These are phyloP conservation scores for Cyphomyrmex costatus DNA, from an alignment of 1,140 invertebrate species.

Conservation along the genomic window DNA sequence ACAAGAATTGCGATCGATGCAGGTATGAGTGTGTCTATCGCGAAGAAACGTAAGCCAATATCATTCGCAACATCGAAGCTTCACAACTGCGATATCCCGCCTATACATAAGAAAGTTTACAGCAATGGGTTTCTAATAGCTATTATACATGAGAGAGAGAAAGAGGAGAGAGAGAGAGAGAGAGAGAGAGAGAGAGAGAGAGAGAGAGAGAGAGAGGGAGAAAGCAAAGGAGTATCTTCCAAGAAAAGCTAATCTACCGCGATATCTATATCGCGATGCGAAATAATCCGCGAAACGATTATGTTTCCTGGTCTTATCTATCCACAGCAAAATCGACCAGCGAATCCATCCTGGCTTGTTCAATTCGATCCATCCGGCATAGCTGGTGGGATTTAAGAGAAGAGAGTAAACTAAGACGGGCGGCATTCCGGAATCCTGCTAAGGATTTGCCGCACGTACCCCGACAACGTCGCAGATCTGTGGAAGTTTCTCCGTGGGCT, in stretches of 20 bases:
- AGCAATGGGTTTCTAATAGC: constrained; percentile 1
- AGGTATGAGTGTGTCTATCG: neutral
- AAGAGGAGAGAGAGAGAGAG: constrained; percentile 45
- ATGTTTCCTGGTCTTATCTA: constrained; percentile 13
- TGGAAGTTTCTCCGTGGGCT: constrained; percentile 75
- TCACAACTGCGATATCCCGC: constrained; percentile 22
- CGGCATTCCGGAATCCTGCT: constrained; percentile 82
- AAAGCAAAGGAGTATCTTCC: constrained; percentile 12
- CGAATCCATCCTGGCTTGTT: constrained; percentile 19
- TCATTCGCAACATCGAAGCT: constrained; percentile 3
- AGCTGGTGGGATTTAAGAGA: constrained; percentile 62
- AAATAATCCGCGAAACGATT: constrained; percentile 55
- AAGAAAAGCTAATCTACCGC: neutral
- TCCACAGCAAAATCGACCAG: constrained; percentile 12
- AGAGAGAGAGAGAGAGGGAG: constrained; percentile 18
- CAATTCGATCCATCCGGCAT: constrained; percentile 33
- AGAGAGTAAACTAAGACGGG: constrained; percentile 76
- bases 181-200: constrained; percentile 39
- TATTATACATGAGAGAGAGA: constrained; percentile 5
- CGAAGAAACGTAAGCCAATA: constrained; percentile 5
- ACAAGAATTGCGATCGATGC: constrained; percentile 52
- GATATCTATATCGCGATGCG: constrained; percentile 31
- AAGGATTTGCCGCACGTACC: constrained; percentile 85
- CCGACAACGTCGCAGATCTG: constrained; percentile 81
- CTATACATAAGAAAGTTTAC: neutral